phyloP scores from a whole-genome alignment of 2,888 invertebrate genomes.

The Seladonia tumulorum region DNA sequence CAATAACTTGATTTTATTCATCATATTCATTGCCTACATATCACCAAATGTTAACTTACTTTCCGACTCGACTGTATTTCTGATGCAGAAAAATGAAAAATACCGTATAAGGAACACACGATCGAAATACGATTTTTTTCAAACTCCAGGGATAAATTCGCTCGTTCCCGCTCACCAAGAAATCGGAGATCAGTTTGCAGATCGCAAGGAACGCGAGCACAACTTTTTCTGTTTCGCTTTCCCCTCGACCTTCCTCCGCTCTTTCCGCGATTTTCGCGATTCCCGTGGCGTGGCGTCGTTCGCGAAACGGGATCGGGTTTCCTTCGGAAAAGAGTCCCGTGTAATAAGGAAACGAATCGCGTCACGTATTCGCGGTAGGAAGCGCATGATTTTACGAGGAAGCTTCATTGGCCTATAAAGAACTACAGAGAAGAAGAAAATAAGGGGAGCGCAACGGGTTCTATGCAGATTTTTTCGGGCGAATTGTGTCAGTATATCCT shows the following conservation, averaged over 20 bases:
- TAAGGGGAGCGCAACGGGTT: background rate
- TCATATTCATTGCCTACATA: too few relatives aligned
- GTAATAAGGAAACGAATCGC: constrained; percentile 43
- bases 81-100: background rate
- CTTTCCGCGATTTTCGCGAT: background rate
- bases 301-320: background rate
- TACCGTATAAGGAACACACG: background rate
- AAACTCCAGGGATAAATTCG: background rate
- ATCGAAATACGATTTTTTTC: too few relatives aligned
- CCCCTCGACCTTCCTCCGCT: background rate
- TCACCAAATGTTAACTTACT: too few relatives aligned
- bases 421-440: background rate
- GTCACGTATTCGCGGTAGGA: constrained; percentile 42
- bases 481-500: background rate
- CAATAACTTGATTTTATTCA: too few relatives aligned
- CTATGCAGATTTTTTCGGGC: background rate
- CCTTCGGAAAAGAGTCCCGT: background rate
- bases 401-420: constrained; percentile 49
- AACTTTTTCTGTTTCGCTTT: background rate
- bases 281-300: background rate
- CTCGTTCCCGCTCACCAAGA: too few relatives aligned
- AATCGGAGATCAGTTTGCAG: too few relatives aligned
- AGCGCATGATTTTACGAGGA: constrained; percentile 31
- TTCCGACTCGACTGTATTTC: too few relatives aligned
- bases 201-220: background rate